Evolutionary conservation across 2,797 vertebrate genomes (phyloP).

Genomic region (Diglossa cyanea): DNA sequence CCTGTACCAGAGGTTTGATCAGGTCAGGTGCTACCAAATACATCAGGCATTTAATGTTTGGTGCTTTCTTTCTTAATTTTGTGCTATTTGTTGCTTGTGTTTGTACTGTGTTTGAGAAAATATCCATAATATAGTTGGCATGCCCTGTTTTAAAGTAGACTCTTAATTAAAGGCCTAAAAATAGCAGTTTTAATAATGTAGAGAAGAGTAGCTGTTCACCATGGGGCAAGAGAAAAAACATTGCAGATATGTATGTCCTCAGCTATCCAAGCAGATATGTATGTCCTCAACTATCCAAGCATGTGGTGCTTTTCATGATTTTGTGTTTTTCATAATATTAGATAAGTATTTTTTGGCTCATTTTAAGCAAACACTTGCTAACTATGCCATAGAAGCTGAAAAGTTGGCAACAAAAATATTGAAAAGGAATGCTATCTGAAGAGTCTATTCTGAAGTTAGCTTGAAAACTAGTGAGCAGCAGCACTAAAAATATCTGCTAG

Average conservation of each 20-base stretch:
- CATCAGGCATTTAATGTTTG: background rate
- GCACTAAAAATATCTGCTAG: background rate
- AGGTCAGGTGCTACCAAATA: background rate
- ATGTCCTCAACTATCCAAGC: background rate
- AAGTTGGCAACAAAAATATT: background rate
- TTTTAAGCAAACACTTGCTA: background rate
- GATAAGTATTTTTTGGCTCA: background rate
- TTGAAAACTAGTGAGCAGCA: slow-evolving; percentile 4
- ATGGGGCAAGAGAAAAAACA: background rate
- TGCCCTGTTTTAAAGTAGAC: background rate
- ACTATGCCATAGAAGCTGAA: background rate
- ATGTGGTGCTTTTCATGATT: background rate
- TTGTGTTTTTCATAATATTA: background rate
- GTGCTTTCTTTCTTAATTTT: background rate
- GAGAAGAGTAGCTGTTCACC: background rate
- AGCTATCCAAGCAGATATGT: background rate
- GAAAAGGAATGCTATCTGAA: background rate
- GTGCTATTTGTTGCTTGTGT: background rate
- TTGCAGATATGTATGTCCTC: background rate
- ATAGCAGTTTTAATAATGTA: background rate
- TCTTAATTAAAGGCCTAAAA: background rate
- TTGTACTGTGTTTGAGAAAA: background rate
- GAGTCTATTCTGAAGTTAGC: background rate
- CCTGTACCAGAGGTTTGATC: background rate
- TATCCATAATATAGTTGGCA: background rate